phyloP scores from a whole-genome alignment of 2,888 invertebrate species.

The Rhopalosiphum nymphaeae region DNA sequence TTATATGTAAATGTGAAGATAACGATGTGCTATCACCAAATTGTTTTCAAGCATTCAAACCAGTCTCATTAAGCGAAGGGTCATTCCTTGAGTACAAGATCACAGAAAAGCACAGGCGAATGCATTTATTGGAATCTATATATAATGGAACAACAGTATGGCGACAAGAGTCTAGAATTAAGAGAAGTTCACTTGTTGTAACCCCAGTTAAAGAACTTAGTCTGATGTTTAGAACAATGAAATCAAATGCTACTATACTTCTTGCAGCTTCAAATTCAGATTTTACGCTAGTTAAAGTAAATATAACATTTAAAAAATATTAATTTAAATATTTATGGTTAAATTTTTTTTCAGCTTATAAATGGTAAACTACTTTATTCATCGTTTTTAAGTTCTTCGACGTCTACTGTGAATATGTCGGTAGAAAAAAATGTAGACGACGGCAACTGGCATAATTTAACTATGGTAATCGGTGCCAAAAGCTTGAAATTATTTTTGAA shows the following conservation, averaged over 20 bases:
- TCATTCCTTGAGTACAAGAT: slow-evolving; percentile 84
- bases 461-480: slow-evolving; percentile 79
- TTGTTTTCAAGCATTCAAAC: slow-evolving; percentile 83
- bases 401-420: slow-evolving; percentile 85
- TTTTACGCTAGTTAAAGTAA: slow-evolving; percentile 83
- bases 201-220: slow-evolving; percentile 80
- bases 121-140: slow-evolving; percentile 85
- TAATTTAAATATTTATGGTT: neutral
- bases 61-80: slow-evolving; percentile 83
- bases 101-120: slow-evolving; percentile 86
- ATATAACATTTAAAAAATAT: slow-evolving; percentile 57
- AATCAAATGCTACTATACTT: slow-evolving; percentile 84
- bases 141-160: slow-evolving; percentile 82
- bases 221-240: slow-evolving; percentile 84
- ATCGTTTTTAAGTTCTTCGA: slow-evolving; percentile 79
- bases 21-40: slow-evolving; percentile 81
- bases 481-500: slow-evolving; percentile 80
- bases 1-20: slow-evolving; percentile 74
- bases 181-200: slow-evolving; percentile 67
- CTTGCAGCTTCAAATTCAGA: slow-evolving; percentile 90
- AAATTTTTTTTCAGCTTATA: slow-evolving; percentile 72
- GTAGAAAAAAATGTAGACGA: slow-evolving; percentile 79
- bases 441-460: slow-evolving; percentile 91
- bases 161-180: slow-evolving; percentile 70
- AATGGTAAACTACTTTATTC: slow-evolving; percentile 84